Percentiles rank a stretch among this genome's conserved stretches.
phyloP scores from a whole-genome alignment of 2,113 vertebrate species.

The Lepus americanus region DNA sequence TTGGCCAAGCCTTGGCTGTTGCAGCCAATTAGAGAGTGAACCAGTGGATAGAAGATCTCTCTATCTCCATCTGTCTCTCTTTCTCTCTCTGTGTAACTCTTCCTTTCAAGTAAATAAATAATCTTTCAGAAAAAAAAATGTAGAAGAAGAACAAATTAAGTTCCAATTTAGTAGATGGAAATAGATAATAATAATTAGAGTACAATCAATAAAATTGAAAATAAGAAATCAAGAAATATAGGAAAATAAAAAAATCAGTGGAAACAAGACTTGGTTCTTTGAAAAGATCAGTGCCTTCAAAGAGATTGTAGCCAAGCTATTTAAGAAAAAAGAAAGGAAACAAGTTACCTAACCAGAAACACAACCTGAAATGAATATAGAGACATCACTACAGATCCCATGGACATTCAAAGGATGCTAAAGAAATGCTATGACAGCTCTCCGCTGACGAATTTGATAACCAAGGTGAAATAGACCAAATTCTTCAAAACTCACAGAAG shows the following conservation, averaged over 20 bases:
- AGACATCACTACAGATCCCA: background rate
- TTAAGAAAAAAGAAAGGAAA: background rate
- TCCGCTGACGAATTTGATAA: no score
- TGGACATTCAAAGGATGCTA: background rate
- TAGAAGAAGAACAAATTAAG: background rate
- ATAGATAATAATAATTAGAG: background rate
- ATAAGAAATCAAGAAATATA: background rate
- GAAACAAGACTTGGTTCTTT: background rate
- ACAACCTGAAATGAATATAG: background rate
- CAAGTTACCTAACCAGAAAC: background rate
- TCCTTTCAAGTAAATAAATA: no score
- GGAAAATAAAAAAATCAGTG: background rate
- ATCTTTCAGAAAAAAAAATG: no score
- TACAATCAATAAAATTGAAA: background rate
- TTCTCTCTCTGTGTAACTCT: no score
- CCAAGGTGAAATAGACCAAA: background rate
- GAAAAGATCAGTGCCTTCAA: background rate
- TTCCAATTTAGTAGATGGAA: background rate
- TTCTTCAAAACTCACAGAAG: background rate
- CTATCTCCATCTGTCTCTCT: no score
- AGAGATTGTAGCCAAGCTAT: background rate
- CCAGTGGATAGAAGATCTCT: no score
- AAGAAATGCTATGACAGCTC: background rate
- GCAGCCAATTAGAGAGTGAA: no score
- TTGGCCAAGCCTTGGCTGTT: no score